Conservation (phyloP, 2,888 invertebrate genomes). For the Itoplectis maculator region DNA sequence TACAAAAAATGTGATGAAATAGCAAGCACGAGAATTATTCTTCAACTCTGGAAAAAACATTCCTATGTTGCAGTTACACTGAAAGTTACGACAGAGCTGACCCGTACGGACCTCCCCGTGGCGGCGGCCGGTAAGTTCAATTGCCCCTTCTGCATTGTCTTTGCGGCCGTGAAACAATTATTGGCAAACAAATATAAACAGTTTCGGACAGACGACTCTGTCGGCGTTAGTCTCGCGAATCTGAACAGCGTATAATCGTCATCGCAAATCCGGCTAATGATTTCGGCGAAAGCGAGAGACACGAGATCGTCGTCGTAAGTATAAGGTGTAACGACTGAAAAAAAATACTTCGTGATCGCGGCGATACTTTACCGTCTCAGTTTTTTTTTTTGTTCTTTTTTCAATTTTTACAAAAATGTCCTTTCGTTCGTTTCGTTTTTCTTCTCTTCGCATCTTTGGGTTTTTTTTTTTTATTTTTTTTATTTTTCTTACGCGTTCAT, state of each 20-base stretch:
- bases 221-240: slow-evolving; percentile 54
- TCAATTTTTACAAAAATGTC: slow-evolving; percentile 1
- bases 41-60: background rate
- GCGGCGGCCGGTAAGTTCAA: slow-evolving; percentile 82
- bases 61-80: slow-evolving; percentile 77
- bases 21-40: background rate
- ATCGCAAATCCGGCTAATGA: slow-evolving; percentile 48
- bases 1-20: background rate
- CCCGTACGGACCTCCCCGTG: slow-evolving; percentile 83
- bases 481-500: slow-evolving; percentile 1
- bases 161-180: slow-evolving; percentile 20
- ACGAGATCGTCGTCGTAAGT: slow-evolving; percentile 74
- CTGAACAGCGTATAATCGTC: slow-evolving; percentile 53
- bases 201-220: slow-evolving; percentile 43
- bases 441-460: too few species aligned
- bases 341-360: slow-evolving; percentile 52
- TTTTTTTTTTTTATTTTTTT: too few species aligned
- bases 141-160: slow-evolving; percentile 16
- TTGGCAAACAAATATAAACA: slow-evolving; percentile 33
- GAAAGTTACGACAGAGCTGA: slow-evolving; percentile 83
- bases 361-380: slow-evolving; percentile 33
- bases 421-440: slow-evolving; percentile 4
- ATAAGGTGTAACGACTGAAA: slow-evolving; percentile 82
- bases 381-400: slow-evolving; percentile 28
- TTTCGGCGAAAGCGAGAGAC: slow-evolving; percentile 57